Percentiles rank a stretch among this genome's conserved stretches.
phyloP scores from a whole-genome alignment of 2,113 vertebrate species.

The Scytalopus superciliaris region DNA sequence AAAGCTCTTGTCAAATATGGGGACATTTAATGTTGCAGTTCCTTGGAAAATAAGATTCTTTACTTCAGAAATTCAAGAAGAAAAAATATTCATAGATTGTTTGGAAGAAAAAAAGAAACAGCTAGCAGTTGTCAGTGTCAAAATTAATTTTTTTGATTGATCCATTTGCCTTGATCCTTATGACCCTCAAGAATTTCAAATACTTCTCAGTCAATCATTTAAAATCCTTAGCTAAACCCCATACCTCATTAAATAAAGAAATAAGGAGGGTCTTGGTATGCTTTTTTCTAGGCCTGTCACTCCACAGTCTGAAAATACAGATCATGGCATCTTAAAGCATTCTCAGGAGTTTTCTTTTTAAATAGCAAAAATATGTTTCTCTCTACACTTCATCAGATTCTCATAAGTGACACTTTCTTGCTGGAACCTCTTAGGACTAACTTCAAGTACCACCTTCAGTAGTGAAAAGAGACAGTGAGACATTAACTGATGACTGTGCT shows the following conservation, averaged over 20 bases:
- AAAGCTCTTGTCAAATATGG: not conserved
- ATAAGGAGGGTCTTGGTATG: not conserved
- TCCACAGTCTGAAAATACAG: conserved; percentile 11
- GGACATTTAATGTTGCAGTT: not conserved
- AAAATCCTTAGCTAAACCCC: conserved; percentile 27
- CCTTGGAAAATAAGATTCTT: not conserved
- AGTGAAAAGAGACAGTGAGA: not conserved
- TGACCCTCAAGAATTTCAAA: conserved; percentile 36
- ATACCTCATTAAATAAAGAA: conserved; percentile 27
- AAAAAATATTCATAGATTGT: not conserved
- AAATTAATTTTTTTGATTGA: conserved; percentile 9
- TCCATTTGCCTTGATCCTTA: conserved; percentile 27
- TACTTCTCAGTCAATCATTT: conserved; percentile 43
- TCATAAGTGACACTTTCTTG: not conserved
- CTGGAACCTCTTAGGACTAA: not conserved
- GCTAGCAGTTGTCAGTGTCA: not conserved
- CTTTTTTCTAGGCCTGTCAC: conserved; percentile 28
- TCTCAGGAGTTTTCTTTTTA: not conserved
- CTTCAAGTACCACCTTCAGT: not conserved
- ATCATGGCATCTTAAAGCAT: not conserved
- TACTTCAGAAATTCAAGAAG: not conserved
- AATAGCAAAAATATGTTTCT: not conserved
- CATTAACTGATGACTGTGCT: not conserved
- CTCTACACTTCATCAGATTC: not conserved
- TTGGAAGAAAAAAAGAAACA: not conserved